Evolutionary conservation across 2,797 vertebrate genomes (phyloP).

Genomic region (Epinephelus coioides): DNA sequence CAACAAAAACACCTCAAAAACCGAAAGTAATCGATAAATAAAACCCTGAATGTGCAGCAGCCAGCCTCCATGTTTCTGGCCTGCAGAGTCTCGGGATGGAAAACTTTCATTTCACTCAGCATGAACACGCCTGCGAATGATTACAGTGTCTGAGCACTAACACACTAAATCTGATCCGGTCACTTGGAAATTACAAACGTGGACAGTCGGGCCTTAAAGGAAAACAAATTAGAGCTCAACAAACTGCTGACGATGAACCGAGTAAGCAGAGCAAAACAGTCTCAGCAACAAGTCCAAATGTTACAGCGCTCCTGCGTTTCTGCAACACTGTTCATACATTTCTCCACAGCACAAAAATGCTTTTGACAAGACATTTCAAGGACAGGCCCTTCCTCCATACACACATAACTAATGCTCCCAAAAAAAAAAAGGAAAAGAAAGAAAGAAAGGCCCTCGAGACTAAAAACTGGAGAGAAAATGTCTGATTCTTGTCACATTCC

Average conservation of each 20-base stretch:
- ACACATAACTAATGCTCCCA: background rate
- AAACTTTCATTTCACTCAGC: conserved; percentile 43
- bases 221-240: conserved; percentile 30
- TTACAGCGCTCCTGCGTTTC: conserved; percentile 3
- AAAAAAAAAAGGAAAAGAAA: background rate
- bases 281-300: conserved; percentile 30
- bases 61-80: conserved; percentile 30
- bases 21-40: background rate
- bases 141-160: conserved; percentile 37
- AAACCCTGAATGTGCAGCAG: background rate
- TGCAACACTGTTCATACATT: conserved; percentile 27
- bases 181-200: conserved; percentile 36
- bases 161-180: conserved; percentile 34
- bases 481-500: conserved; percentile 75
- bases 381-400: conserved; percentile 32
- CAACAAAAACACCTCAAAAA: background rate
- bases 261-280: background rate
- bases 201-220: conserved; percentile 9
- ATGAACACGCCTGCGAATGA: conserved; percentile 50
- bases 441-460: conserved; percentile 27
- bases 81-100: conserved; percentile 11
- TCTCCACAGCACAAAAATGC: conserved; percentile 5
- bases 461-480: conserved; percentile 38
- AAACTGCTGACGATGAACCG: conserved; percentile 2
- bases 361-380: conserved; percentile 52